phyloP scores from a whole-genome alignment of 2,888 invertebrate genomes.

The Microchrysa polita region DNA sequence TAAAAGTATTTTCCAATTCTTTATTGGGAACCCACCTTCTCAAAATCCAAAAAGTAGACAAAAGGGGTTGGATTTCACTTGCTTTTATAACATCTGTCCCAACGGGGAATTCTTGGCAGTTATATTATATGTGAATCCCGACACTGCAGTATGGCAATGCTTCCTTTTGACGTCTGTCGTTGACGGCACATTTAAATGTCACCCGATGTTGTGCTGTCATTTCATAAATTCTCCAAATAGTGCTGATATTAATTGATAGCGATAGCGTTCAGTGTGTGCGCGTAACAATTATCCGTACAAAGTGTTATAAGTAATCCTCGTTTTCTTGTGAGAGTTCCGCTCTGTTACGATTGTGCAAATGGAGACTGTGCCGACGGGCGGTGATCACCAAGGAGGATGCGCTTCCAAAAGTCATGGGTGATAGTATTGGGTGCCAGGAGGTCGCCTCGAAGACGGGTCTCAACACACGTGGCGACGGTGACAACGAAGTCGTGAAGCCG shows the following conservation, averaged over 20 bases:
- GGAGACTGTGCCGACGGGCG: conserved; percentile 44
- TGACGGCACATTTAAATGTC: too few relatives aligned
- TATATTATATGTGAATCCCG: too few relatives aligned
- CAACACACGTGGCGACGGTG: conserved; percentile 32
- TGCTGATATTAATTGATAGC: conserved; percentile 24
- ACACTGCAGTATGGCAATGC: too few relatives aligned
- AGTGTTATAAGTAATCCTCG: conserved; percentile 9
- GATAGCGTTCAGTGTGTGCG: conserved; percentile 14
- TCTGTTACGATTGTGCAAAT: conserved; percentile 39
- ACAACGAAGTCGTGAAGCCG: conserved; percentile 27
- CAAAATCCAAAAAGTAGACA: too few relatives aligned
- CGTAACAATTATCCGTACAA: neutral
- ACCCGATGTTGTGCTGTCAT: too few relatives aligned
- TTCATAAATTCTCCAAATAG: too few relatives aligned
- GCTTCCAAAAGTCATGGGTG: conserved; percentile 43
- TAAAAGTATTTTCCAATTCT: too few relatives aligned
- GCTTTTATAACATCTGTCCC: too few relatives aligned
- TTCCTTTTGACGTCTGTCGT: too few relatives aligned
- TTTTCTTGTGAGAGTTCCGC: conserved; percentile 27
- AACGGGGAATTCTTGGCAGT: too few relatives aligned
- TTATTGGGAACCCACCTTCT: too few relatives aligned
- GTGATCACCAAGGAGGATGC: conserved; percentile 45
- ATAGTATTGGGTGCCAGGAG: conserved; percentile 16
- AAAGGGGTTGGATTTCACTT: too few relatives aligned
- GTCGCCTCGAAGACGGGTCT: neutral